Evolutionary conservation across 2,797 vertebrate species (phyloP), one percentile per base, ranked within the genome.

Genomic region (Danio albolineatus): DNA sequence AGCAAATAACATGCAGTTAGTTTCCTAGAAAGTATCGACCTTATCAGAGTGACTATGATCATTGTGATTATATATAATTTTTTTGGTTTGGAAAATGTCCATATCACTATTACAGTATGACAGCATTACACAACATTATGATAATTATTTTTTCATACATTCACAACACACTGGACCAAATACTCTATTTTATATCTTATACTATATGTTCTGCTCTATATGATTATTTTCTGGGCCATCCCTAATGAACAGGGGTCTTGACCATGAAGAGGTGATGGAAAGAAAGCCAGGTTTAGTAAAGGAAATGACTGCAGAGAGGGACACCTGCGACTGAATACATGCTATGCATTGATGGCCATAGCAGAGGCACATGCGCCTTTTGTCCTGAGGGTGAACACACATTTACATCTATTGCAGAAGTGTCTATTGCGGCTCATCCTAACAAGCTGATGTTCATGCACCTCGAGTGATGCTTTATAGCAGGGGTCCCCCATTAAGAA

Each of bases 1-100:
- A 94, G 92, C 82, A 92, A 88, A 95, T 89, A 92, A 94, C 88
- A 94, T 87, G 88, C 85, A 44, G 80, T 94, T 91, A 94, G 89
- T 87, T 83, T 72, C n/a, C 44, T 64, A 44, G 6, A 73, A 62
- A 72, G 51, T 8, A 60, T 17, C 5, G 48, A 48, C 6, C 43
- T 17, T n/a, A 66, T 38, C 39, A 17, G 48, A 9, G 44, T 17
- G 3, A 19, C 49, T 59, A 12, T 12, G 56, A 9, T 10, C n/a
- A n/a, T n/a, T n/a, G n/a, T n/a, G n/a, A n/a, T n/a, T n/a, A n/a
- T n/a, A n/a, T n/a, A n/a, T n/a, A n/a, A n/a, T n/a, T n/a, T 57
- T 39, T 54, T 17, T 14, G 13, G 57, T 49, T 74, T 38, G 62
- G 62, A 46, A 67, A 62, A 12, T 8, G 19, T 62, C 1, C 5